A percentile compares a stretch with the other conserved stretches of the same genome.
phyloP scores from a whole-genome alignment of 2,888 invertebrate genomes.

The Drosophila rubida region DNA sequence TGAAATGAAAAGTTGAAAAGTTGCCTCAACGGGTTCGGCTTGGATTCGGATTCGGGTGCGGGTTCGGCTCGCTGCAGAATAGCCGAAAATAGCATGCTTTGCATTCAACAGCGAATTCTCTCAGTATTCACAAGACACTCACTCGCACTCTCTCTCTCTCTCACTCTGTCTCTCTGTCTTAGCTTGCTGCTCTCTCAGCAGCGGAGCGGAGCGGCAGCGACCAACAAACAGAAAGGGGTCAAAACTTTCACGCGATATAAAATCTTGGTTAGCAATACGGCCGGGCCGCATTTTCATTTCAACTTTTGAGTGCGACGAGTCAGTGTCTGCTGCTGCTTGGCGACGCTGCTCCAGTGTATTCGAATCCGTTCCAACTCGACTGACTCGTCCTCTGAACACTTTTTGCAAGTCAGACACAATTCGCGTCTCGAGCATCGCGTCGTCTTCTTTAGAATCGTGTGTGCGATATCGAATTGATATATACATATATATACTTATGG shows the following conservation, averaged over 20 bases:
- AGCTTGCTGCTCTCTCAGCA: slow-evolving; percentile 35
- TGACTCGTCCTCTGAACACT: slow-evolving; percentile 60
- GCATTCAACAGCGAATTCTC: slow-evolving; percentile 56
- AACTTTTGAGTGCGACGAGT: slow-evolving; percentile 84
- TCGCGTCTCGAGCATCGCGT: slow-evolving; percentile 38
- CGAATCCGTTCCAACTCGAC: slow-evolving; percentile 33
- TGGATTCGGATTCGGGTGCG: slow-evolving; percentile 12
- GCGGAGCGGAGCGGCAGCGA: slow-evolving; percentile 51
- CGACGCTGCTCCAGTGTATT: slow-evolving; percentile 47
- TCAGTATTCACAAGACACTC: slow-evolving; percentile 28
- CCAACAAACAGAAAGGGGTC: slow-evolving; percentile 84
- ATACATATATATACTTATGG: slow-evolving; percentile 8
- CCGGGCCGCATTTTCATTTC: slow-evolving; percentile 85
- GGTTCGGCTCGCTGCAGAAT: slow-evolving; percentile 35
- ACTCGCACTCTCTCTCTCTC: slow-evolving; percentile 25
- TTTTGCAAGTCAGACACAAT: slow-evolving; percentile 6
- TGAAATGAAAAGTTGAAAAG: slow-evolving; percentile 75
- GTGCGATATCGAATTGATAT: slow-evolving; percentile 19
- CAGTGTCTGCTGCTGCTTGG: slow-evolving; percentile 60
- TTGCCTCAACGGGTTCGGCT: slow-evolving; percentile 39
- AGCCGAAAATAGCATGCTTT: slow-evolving; percentile 74
- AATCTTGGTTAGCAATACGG: slow-evolving; percentile 85
- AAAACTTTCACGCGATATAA: slow-evolving; percentile 86
- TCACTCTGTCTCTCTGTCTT: slow-evolving; percentile 16
- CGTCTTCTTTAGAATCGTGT: slow-evolving; percentile 20